Evolutionary conservation across 2,888 invertebrate species (phyloP).

Genomic region (Agapostemon virescens): DNA sequence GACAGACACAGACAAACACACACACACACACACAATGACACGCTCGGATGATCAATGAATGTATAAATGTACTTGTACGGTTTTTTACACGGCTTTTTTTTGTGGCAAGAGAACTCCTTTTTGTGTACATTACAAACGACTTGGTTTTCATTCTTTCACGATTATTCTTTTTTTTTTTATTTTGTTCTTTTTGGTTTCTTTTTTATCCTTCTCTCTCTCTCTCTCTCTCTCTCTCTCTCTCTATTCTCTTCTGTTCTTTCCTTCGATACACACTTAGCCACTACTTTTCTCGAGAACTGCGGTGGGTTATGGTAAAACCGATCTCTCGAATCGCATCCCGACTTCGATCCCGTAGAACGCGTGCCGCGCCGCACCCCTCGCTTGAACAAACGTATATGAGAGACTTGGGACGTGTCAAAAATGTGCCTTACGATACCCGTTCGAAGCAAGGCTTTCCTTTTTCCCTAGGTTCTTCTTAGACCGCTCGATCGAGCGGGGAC

Average conservation of each 20-base stretch:
- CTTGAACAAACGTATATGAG: constrained; percentile 43
- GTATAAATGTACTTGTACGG: constrained; percentile 34
- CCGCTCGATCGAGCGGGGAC: not conserved
- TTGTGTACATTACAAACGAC: not conserved
- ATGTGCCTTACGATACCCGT: constrained; percentile 74
- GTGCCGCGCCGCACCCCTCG: constrained; percentile 41
- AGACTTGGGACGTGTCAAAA: constrained; percentile 68
- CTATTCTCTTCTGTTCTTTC: constrained; percentile 14
- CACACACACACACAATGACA: not conserved
- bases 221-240: too few relatives aligned
- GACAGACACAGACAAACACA: not conserved
- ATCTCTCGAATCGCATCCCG: constrained; percentile 60
- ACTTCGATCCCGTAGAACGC: constrained; percentile 55
- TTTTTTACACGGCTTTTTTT: constrained; percentile 39
- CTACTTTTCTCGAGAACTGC: constrained; percentile 58
- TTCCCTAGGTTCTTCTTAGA: not conserved
- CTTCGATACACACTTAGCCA: constrained; percentile 30
- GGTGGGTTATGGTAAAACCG: constrained; percentile 42
- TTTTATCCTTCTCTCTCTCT: not conserved
- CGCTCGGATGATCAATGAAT: constrained; percentile 4
- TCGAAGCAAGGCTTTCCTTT: constrained; percentile 58
- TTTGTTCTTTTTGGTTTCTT: not conserved
- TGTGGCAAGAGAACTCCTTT: constrained; percentile 16
- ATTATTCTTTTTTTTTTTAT: constrained; percentile 10
- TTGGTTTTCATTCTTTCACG: not conserved